phyloP scores from a whole-genome alignment of 2,888 invertebrate species.

The Hydroisotoma schaefferi region DNA sequence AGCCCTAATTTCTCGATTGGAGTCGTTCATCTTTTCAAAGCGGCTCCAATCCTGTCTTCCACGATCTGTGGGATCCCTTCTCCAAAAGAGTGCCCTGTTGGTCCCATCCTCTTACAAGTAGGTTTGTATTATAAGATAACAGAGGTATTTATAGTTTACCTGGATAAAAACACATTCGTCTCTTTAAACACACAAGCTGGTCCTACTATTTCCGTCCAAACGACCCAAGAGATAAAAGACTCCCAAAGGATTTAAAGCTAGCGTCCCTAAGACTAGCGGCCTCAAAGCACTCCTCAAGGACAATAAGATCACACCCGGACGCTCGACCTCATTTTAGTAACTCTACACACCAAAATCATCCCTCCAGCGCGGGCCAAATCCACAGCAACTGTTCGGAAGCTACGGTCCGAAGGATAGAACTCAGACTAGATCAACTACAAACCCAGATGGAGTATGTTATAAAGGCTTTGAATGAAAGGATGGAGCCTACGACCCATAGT shows the following conservation, averaged over 20 bases:
- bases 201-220: slow-evolving; percentile 74
- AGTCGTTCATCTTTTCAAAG: slow-evolving; percentile 76
- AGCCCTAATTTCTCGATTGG: slow-evolving; percentile 74
- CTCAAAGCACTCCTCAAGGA: slow-evolving; percentile 26
- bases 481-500: slow-evolving; percentile 11
- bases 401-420: slow-evolving; percentile 31
- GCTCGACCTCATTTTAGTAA: not conserved
- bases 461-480: slow-evolving; percentile 11
- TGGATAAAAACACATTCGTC: not conserved
- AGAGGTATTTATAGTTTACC: not conserved
- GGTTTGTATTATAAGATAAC: not conserved
- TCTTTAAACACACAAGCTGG: too few relatives aligned
- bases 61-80: slow-evolving; percentile 61
- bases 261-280: slow-evolving; percentile 66
- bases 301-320: slow-evolving; percentile 19
- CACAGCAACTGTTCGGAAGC: slow-evolving; percentile 13
- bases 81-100: slow-evolving; percentile 70
- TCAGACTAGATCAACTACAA: slow-evolving; percentile 39
- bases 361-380: not conserved
- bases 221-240: slow-evolving; percentile 72
- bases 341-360: slow-evolving; percentile 5
- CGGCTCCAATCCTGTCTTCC: slow-evolving; percentile 62
- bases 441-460: slow-evolving; percentile 31
- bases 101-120: slow-evolving; percentile 59
- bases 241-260: slow-evolving; percentile 70